Conservation (phyloP, 2,113 vertebrate genomes). For the Pavo muticus region DNA sequence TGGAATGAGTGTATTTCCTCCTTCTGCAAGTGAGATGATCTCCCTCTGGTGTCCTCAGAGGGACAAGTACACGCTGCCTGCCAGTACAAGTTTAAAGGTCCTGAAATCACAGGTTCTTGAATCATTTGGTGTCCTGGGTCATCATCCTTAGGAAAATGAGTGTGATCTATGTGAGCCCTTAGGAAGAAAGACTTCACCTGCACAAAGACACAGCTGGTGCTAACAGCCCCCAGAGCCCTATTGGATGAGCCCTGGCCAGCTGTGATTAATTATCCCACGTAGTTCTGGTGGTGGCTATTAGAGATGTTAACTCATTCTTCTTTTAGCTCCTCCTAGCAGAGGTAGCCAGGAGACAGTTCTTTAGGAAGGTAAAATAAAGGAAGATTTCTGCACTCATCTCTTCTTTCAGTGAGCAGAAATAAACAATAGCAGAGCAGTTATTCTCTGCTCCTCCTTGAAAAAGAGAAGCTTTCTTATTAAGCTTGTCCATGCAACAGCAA, state of each 20-base stretch:
- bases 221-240: neutral
- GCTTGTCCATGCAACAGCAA: neutral
- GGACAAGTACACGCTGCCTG: neutral
- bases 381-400: neutral
- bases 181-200: neutral
- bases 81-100: neutral
- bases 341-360: neutral
- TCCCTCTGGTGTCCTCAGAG: neutral
- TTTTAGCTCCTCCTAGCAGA: neutral
- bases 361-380: neutral
- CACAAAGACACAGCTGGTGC: neutral
- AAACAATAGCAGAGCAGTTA: neutral
- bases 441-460: neutral
- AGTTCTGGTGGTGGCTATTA: neutral
- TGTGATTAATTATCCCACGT: neutral
- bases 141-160: neutral
- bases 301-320: neutral
- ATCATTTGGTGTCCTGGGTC: neutral
- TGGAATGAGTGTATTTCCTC: neutral
- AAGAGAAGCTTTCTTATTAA: neutral
- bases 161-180: neutral
- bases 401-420: neutral
- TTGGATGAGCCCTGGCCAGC: neutral
- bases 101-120: neutral
- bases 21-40: neutral